phyloP scores from a whole-genome alignment of 2,113 vertebrate species.

The Syngnathoides biaculeatus region DNA sequence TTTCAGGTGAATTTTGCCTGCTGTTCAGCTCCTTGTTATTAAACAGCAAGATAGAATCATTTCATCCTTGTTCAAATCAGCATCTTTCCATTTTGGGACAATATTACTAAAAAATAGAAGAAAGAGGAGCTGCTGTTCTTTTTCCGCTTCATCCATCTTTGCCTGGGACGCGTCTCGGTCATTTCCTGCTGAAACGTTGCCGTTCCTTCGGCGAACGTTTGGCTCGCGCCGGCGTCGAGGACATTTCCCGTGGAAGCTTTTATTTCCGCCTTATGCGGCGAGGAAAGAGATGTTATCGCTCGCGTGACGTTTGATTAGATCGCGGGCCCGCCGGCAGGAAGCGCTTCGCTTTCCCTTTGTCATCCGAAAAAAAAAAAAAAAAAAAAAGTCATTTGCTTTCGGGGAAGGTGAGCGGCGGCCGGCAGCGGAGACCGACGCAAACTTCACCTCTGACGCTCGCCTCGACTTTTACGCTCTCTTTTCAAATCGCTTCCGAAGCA shows the following conservation, averaged over 20 bases:
- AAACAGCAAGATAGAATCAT: too few relatives aligned
- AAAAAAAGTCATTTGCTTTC: constrained; percentile 64
- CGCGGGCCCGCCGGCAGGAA: constrained; percentile 41
- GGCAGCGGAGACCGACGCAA: constrained; percentile 29
- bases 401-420: not conserved
- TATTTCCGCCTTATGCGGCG: constrained; percentile 12
- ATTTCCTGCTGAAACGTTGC: not conserved
- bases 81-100: not conserved
- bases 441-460: constrained; percentile 24
- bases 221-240: not conserved
- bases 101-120: constrained; percentile 4
- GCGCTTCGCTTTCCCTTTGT: constrained; percentile 28
- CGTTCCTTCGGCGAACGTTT: not conserved
- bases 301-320: constrained; percentile 42
- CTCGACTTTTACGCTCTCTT: not conserved
- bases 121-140: not conserved
- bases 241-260: constrained; percentile 3
- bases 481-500: not conserved
- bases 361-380: too few relatives aligned
- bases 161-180: not conserved
- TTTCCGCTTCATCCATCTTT: not conserved
- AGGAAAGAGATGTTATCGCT: constrained; percentile 34
- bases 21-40: too few relatives aligned
- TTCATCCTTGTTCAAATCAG: too few relatives aligned
- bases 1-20: too few relatives aligned